Base-by-base conservation (phyloP, 2,888 invertebrate species). In the Drosophila phalerata region DNA sequence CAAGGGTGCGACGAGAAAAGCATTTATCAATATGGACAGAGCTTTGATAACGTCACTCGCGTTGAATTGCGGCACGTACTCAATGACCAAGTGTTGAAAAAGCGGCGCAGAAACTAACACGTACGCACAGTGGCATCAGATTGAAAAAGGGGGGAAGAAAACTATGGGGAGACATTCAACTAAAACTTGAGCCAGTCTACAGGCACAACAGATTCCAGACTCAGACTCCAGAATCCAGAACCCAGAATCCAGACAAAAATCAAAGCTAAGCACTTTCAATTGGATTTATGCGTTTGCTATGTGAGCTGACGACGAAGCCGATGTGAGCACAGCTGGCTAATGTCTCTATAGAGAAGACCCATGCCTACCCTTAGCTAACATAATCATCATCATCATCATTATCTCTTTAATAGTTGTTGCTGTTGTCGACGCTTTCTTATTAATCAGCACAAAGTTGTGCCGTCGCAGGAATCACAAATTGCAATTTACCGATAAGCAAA, bases 251-350 rank as follows among this genome's bases (percentile, higher is more conserved):
- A 43, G 51, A 67, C 84, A 81, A 90, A 86, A 86, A 86, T 86
- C 85, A 90, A 90, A 86, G 90, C 89, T 88, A 86, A 86, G 85
- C 85, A 83, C 81, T 88, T 90, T 81, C 89, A 90, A 86, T 86
- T 88, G 84, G 89, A 86, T 90, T 86, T 90, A 85, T 90, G 90
- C 88, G 84, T 88, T 90, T 85, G 72, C 81, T 78, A 78, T 85
- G 79, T 86, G 83, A 69, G 85, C 61, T 60, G 55, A 58, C 25
- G 45, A n/a, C 34, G 32, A 43, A 6, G n/a, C n/a, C n/a, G 28
- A 11, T 40, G 6, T 17, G 60, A 71, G 66, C 63, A 28, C 81
- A 76, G 75, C 72, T 78, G 85, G 71, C 72, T 79, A 89, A 85
- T 85, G 83, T 88, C 83, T 85, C 88, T 65, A 73, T 85, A 53